Evolutionary conservation across 1,140 invertebrate genomes (phyloP).

Genomic region (Drosophila subobscura): DNA sequence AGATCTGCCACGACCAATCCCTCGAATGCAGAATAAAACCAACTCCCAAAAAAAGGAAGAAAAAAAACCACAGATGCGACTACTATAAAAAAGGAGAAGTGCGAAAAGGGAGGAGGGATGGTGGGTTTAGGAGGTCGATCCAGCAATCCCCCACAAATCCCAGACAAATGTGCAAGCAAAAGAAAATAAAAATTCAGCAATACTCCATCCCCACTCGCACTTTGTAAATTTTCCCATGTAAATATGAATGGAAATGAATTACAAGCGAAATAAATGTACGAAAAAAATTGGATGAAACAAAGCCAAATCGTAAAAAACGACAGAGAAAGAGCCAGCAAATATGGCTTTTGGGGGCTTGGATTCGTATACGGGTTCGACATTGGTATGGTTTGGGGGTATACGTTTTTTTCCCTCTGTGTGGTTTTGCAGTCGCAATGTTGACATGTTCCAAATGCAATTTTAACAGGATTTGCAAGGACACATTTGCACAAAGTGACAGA

Average conservation of each 20-base stretch:
- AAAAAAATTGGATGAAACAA: slow-evolving; percentile 72
- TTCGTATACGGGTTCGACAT: not conserved
- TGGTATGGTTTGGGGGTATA: not conserved
- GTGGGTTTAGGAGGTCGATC: slow-evolving; percentile 4
- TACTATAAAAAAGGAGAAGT: slow-evolving; percentile 49
- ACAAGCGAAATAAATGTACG: slow-evolving; percentile 79
- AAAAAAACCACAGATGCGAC: slow-evolving; percentile 64
- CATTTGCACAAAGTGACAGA: slow-evolving; percentile 80
- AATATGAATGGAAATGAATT: slow-evolving; percentile 82
- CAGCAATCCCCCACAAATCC: slow-evolving; percentile 69
- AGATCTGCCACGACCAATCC: slow-evolving; percentile 37
- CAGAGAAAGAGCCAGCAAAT: slow-evolving; percentile 30
- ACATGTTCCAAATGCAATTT: slow-evolving; percentile 82
- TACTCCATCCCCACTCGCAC: not conserved
- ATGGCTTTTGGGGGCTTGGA: slow-evolving; percentile 9
- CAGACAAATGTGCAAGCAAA: slow-evolving; percentile 66
- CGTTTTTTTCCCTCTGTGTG: slow-evolving; percentile 35
- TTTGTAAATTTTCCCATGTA: slow-evolving; percentile 56
- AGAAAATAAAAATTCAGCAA: slow-evolving; percentile 55
- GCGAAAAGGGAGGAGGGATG: slow-evolving; percentile 10
- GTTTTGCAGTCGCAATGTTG: slow-evolving; percentile 74
- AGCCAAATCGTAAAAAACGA: slow-evolving; percentile 65
- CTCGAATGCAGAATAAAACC: slow-evolving; percentile 17
- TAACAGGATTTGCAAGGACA: slow-evolving; percentile 82
- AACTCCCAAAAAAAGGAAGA: slow-evolving; percentile 31